Evolutionary conservation across 2,113 vertebrate genomes (phyloP).

Genomic region (Caracal caracal): DNA sequence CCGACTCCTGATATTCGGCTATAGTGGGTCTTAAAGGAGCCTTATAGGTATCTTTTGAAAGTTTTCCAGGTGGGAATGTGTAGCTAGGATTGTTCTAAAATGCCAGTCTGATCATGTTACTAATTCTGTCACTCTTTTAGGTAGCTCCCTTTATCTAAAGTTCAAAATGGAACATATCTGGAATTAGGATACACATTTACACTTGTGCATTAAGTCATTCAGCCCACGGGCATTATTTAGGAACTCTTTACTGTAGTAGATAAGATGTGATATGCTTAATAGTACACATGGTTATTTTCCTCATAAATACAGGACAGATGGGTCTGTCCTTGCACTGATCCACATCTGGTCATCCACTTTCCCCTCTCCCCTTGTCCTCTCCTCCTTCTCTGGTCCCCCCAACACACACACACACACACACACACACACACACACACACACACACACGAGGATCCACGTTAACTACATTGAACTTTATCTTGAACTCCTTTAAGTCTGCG

Average conservation of each 20-base stretch:
- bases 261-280: rapidly evolving
- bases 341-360: background rate
- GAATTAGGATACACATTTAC: background rate
- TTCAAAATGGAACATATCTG: background rate
- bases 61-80: background rate
- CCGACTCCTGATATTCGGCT: background rate
- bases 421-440: too few species aligned
- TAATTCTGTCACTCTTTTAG: background rate
- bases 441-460: background rate
- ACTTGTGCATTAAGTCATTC: background rate
- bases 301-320: rapidly evolving
- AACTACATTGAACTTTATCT: rapidly evolving
- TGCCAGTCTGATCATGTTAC: background rate
- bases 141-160: background rate
- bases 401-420: rapidly evolving
- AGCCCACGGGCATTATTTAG: background rate
- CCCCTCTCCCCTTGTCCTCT: background rate
- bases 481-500: background rate
- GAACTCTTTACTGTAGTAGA: rapidly evolving
- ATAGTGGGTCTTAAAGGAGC: background rate
- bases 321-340: background rate
- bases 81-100: too few species aligned
- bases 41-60: background rate
- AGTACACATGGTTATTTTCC: background rate
- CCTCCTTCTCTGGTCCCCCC: rapidly evolving